A percentile compares a stretch with the other conserved stretches of the same genome.
Evolutionary conservation across 1,140 invertebrate species (phyloP).

Genomic region (Epicauta chinensis): DNA sequence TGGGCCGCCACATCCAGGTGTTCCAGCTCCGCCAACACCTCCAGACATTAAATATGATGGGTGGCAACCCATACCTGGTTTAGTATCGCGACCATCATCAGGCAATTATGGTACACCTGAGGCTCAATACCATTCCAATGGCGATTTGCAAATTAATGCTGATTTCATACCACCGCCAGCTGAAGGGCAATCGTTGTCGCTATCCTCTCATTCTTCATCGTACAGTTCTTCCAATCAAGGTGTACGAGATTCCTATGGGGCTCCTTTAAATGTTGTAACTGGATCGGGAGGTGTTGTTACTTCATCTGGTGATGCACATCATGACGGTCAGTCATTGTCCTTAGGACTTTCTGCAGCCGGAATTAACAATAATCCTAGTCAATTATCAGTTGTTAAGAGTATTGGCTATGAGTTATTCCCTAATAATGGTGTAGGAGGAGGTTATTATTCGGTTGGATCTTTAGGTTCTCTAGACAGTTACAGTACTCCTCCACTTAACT

Average conservation of each 20-base stretch:
- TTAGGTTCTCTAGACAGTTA: constrained; percentile 42
- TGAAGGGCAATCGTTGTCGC: neutral
- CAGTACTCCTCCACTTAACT: constrained; percentile 46
- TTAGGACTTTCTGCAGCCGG: constrained; percentile 25
- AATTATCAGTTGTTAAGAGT: constrained; percentile 44
- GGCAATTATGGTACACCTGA: constrained; percentile 36
- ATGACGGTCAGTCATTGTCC: constrained; percentile 18
- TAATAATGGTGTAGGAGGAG: constrained; percentile 15
- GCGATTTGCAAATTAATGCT: constrained; percentile 30
- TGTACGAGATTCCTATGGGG: constrained; percentile 40
- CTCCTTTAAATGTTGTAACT: constrained; percentile 39
- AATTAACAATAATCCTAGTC: constrained; percentile 27
- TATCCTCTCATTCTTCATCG: constrained; percentile 1
- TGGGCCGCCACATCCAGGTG: constrained; percentile 53
- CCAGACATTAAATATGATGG: constrained; percentile 74
- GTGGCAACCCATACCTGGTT: constrained; percentile 73
- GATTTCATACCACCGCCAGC: constrained; percentile 46
- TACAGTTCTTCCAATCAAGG: constrained; percentile 17
- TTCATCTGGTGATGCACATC: constrained; percentile 33
- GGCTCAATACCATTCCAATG: constrained; percentile 37
- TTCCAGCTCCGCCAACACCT: constrained; percentile 64
- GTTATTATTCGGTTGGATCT: constrained; percentile 1
- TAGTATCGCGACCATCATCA: constrained; percentile 41
- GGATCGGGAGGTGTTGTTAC: constrained; percentile 38
- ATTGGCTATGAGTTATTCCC: constrained; percentile 46